Percentiles rank a stretch among this genome's conserved stretches.
phyloP scores from a whole-genome alignment of 2,113 vertebrate genomes.

The Neogobius melanostomus region DNA sequence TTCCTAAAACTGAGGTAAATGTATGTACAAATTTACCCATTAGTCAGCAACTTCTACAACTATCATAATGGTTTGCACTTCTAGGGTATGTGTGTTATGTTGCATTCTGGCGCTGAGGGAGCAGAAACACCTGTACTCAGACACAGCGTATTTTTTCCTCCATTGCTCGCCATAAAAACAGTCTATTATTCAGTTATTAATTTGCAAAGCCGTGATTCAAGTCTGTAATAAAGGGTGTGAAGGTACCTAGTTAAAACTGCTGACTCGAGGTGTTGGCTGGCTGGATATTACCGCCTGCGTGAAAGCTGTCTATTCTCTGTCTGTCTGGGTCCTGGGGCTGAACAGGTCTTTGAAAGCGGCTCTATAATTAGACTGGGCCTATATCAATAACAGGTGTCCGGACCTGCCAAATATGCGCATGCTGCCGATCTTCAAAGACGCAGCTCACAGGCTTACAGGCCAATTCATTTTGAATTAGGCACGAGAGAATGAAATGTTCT shows the following conservation, averaged over 20 bases:
- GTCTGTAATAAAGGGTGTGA: background rate
- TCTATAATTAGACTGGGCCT: slow-evolving; percentile 72
- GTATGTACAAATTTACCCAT: no score
- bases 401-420: slow-evolving; percentile 61
- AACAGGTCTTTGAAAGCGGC: slow-evolving; percentile 64
- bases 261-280: slow-evolving; percentile 29
- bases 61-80: no score
- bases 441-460: background rate
- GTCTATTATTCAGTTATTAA: no score
- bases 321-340: slow-evolving; percentile 26
- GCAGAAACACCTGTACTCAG: no score
- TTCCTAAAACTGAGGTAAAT: no score
- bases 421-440: slow-evolving; percentile 53
- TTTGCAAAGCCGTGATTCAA: slow-evolving; percentile 16
- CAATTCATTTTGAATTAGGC: no score
- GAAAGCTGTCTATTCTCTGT: slow-evolving; percentile 35
- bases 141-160: background rate
- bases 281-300: slow-evolving; percentile 34
- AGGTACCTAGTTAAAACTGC: background rate
- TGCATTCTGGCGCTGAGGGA: no score
- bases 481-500: no score
- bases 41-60: no score
- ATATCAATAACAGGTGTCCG: slow-evolving; percentile 63
- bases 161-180: background rate
- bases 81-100: no score